These are phyloP conservation scores for Lophotriccus pileatus DNA, from an alignment of 2,797 vertebrate genomes.

Conservation along the genomic window DNA sequence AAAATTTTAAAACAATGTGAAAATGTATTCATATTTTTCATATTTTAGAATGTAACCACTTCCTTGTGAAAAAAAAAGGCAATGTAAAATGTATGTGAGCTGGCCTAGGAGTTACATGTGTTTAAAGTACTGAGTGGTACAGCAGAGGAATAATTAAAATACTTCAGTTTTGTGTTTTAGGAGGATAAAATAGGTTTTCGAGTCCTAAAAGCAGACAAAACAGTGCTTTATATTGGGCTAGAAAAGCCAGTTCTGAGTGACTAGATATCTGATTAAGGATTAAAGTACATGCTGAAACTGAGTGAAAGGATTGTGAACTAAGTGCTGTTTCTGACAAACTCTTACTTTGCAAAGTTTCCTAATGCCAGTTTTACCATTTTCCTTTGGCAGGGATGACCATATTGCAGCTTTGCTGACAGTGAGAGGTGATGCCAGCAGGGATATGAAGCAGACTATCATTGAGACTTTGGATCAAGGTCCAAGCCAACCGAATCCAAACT, in stretches of 20 bases:
- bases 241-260: background rate
- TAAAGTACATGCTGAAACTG: background rate
- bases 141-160: background rate
- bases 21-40: background rate
- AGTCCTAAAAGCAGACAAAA: background rate
- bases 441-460: constrained; percentile 96
- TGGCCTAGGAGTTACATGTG: background rate
- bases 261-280: background rate
- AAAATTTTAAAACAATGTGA: background rate
- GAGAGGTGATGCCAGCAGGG: constrained; percentile 91
- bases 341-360: background rate
- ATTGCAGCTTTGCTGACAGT: constrained; percentile 89
- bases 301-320: background rate
- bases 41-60: background rate
- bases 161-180: background rate
- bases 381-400: constrained; percentile 87
- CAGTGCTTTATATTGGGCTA: background rate
- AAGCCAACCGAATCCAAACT: constrained; percentile 74
- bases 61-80: background rate
- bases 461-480: constrained; percentile 92
- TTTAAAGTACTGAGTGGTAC: background rate
- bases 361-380: background rate
- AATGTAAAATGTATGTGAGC: background rate
- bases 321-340: background rate
- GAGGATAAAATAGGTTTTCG: background rate